phyloP scores from a whole-genome alignment of 2,113 vertebrate genomes.

The Acrocephalus arundinaceus region DNA sequence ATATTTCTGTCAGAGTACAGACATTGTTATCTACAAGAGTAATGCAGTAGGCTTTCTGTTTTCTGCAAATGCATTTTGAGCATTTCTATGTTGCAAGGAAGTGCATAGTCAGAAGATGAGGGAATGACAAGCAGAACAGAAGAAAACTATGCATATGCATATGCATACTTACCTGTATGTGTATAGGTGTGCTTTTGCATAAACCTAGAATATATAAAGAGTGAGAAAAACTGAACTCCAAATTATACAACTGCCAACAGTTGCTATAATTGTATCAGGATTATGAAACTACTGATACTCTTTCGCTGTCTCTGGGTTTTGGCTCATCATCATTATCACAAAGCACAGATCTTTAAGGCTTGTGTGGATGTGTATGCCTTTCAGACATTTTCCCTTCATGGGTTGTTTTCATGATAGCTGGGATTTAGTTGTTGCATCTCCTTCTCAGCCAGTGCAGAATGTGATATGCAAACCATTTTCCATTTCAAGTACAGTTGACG shows the following conservation, averaged over 20 bases:
- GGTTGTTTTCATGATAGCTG: background rate
- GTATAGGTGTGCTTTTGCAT: background rate
- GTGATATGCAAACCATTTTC: background rate
- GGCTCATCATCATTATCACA: background rate
- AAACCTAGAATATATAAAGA: background rate
- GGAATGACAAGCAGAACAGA: background rate
- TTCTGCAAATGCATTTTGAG: background rate
- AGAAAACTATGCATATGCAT: background rate
- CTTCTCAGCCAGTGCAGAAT: background rate
- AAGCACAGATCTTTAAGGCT: background rate
- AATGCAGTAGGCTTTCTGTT: background rate
- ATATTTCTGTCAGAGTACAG: background rate
- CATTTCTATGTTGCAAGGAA: background rate
- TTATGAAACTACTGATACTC: background rate
- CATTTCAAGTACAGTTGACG: background rate
- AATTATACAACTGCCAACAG: background rate
- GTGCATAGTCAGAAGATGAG: background rate
- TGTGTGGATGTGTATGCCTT: background rate
- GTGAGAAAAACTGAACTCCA: background rate
- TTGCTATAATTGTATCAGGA: background rate
- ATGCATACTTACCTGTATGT: background rate
- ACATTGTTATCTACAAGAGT: background rate
- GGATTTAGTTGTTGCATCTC: background rate
- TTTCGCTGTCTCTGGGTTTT: background rate
- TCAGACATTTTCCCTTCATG: background rate